phyloP scores from a whole-genome alignment of 2,888 invertebrate genomes.

The Leptarthrus brevirostris region DNA sequence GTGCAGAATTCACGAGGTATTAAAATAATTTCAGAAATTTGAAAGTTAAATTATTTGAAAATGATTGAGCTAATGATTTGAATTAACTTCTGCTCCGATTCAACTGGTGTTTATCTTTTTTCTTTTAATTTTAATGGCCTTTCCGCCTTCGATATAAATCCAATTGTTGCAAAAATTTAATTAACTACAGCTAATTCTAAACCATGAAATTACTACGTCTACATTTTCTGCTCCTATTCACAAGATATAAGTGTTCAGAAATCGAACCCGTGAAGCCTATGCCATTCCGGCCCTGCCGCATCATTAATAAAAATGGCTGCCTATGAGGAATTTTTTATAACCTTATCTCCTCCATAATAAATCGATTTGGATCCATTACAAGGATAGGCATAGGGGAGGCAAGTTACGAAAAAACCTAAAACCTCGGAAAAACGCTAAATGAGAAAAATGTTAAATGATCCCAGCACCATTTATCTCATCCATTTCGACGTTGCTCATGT shows the following conservation, averaged over 20 bases:
- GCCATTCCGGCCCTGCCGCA: background rate
- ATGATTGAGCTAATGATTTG: conserved; percentile 10
- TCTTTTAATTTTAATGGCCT: too few relatives aligned
- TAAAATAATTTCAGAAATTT: conserved; percentile 43
- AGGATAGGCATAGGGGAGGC: background rate
- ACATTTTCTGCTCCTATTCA: too few relatives aligned
- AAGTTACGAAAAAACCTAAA: background rate
- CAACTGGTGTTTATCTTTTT: too few relatives aligned
- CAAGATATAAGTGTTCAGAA: too few relatives aligned
- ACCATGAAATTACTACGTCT: too few relatives aligned
- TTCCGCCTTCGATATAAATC: too few relatives aligned
- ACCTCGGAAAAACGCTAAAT: background rate
- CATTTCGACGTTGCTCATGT: background rate
- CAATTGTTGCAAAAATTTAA: too few relatives aligned
- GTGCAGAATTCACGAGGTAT: background rate
- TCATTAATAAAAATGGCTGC: background rate
- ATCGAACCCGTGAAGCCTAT: background rate
- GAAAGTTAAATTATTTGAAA: conserved; percentile 37
- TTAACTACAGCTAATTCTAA: too few relatives aligned
- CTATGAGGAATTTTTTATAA: background rate
- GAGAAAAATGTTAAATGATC: background rate
- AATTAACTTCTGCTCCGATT: conserved; percentile 32
- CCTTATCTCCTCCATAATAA: background rate
- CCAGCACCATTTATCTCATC: background rate
- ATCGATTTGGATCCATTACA: background rate